Evolutionary conservation across 1,140 invertebrate species (phyloP), one percentile per base, ranked within the genome.

Genomic region (Chrysomallon squamiferum): DNA sequence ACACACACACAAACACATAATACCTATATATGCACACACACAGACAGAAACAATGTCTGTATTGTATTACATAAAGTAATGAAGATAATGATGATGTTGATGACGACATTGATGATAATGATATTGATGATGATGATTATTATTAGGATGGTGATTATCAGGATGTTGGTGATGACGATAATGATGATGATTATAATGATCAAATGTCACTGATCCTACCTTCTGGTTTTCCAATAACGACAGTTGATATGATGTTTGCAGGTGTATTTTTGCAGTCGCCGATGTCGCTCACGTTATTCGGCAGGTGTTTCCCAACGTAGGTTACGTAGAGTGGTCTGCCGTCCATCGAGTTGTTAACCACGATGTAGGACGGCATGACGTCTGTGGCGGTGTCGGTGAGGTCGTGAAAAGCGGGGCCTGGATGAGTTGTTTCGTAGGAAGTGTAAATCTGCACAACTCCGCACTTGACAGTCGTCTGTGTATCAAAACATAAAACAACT

Each of bases 281-380:
- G 4, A 62, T n/a, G 47, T 33, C 65, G 0, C 47, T 38, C 7
- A 15, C 41, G 2, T 47, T 25, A 22, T 20, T 9, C n/a, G 56
- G 29, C 13, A 38, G 58, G 6, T 64, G 35, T 2, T 20, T 29
- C 27, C 67, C 61, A 0, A 52, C 64, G 38, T 59, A 66, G 0
- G 64, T 60, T 27, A 71, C 59, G 57, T 63, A 71, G n/a, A 71
- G 38, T 32, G 68, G 68, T 11, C 61, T 38, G 1, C 64, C 61
- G 32, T 70, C 60, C n/a, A 35, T 18, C 1, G 63, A 57, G 15
- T 35, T 62, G 25, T 65, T 62, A 0, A 66, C 56, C n/a, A 9
- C 18, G 18, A 61, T 20, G n/a, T 15, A 22, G 4, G 41, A 45
- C 38, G 59, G 59, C n/a, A 49, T 11, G 4, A 15, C 27, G 25